A percentile compares a stretch with the other conserved stretches of the same genome.
These are phyloP conservation scores for Scomberomorus guttatus DNA, from an alignment of 2,797 vertebrate genomes.

Conservation along the genomic window DNA sequence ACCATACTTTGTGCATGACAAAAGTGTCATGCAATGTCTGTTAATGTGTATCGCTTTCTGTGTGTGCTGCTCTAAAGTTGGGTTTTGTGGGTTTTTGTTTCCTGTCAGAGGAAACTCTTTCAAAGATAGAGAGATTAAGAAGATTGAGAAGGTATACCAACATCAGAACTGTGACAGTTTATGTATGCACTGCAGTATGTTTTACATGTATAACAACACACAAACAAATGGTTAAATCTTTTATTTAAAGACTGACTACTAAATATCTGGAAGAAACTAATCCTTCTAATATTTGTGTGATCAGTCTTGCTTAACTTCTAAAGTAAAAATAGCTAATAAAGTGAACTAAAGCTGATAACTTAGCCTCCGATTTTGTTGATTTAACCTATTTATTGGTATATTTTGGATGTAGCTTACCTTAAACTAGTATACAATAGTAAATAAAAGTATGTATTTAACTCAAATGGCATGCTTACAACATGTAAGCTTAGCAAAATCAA, in stretches of 20 bases:
- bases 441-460: too few relatives aligned
- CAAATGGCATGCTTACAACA: not conserved
- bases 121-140: conserved; percentile 20
- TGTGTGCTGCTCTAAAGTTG: not conserved
- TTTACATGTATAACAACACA: not conserved
- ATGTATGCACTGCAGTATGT: not conserved
- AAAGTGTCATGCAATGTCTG: not conserved
- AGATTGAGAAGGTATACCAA: not conserved
- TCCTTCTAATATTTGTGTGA: not conserved
- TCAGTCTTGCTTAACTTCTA: too few relatives aligned
- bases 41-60: not conserved
- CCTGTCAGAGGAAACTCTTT: conserved; percentile 57
- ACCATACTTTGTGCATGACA: not conserved
- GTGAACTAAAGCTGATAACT: too few relatives aligned
- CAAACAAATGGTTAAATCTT: not conserved
- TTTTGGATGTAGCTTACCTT: not conserved
- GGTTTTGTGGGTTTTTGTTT: conserved; percentile 47
- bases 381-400: not conserved
- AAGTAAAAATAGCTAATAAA: too few relatives aligned
- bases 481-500: not conserved
- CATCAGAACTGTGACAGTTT: not conserved
- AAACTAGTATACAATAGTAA: not conserved
- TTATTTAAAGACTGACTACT: not conserved
- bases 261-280: not conserved
- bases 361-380: too few relatives aligned